phyloP scores from a whole-genome alignment of 2,797 vertebrate genomes.

The Tokudaia tokunoshimensis region DNA sequence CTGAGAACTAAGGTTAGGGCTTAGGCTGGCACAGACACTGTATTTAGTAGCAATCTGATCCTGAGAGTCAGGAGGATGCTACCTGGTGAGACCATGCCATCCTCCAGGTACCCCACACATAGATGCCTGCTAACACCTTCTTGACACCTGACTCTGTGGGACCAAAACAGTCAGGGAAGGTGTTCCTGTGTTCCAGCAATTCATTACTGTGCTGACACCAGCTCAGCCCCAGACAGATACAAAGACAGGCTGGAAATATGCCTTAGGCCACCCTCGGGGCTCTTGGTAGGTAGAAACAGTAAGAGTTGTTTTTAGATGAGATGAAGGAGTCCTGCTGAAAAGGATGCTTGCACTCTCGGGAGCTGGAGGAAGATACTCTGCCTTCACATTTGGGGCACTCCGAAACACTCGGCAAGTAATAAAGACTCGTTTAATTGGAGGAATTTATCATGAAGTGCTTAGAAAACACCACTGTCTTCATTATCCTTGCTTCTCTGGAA shows the following conservation, averaged over 20 bases:
- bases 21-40: neutral
- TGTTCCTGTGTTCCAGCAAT: neutral
- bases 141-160: neutral
- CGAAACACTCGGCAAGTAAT: neutral
- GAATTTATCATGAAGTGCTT: neutral
- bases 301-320: neutral
- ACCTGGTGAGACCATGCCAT: rapidly evolving
- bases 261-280: neutral
- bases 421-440: neutral
- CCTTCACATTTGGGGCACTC: neutral
- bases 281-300: too few relatives aligned
- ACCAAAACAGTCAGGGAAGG: neutral
- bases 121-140: neutral
- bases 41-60: neutral
- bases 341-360: neutral
- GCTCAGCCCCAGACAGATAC: neutral
- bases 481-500: neutral
- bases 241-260: neutral
- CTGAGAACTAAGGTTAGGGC: neutral
- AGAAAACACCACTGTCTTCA: neutral
- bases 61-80: neutral
- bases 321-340: neutral
- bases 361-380: neutral
- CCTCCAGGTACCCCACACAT: neutral
- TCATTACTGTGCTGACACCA: neutral